A percentile compares a stretch with the other conserved stretches of the same genome.
Conservation (phyloP, 2,113 vertebrate species). For the Sporophila hypoxantha region DNA sequence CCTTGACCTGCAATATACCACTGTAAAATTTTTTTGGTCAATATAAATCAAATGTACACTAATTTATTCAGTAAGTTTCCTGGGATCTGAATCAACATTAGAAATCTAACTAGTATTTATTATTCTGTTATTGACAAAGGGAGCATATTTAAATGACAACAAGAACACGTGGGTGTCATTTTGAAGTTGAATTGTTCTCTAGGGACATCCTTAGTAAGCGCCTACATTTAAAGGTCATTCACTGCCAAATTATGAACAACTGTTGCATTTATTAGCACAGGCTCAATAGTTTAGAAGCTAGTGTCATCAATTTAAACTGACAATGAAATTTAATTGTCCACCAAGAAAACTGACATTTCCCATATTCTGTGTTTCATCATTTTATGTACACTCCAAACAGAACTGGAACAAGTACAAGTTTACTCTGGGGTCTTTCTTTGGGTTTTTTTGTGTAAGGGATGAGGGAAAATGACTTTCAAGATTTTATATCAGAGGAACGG, state of each 20-base stretch:
- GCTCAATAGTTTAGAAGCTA: conserved; percentile 64
- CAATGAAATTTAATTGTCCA: conserved; percentile 60
- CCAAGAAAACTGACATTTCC: conserved; percentile 41
- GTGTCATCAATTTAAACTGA: conserved; percentile 69
- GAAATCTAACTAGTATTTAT: conserved; percentile 78
- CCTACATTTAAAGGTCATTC: conserved; percentile 78
- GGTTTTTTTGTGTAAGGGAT: accelerated
- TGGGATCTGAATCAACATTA: conserved; percentile 76
- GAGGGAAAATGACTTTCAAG: not conserved
- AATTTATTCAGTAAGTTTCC: conserved; percentile 75
- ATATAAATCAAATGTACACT: conserved; percentile 74
- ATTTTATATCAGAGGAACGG: not conserved
- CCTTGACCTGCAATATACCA: conserved; percentile 73
- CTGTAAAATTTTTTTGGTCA: conserved; percentile 70
- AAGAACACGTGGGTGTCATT: conserved; percentile 74
- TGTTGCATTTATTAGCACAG: conserved; percentile 77
- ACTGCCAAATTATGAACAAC: conserved; percentile 75
- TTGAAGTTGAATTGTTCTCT: conserved; percentile 76
- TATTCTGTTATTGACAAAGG: conserved; percentile 78
- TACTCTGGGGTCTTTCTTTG: not conserved
- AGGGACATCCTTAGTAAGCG: conserved; percentile 58
- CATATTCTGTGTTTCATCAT: conserved; percentile 1
- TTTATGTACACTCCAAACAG: not conserved
- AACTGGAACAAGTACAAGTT: not conserved
- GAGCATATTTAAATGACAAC: conserved; percentile 80